Percentiles rank a stretch among this genome's conserved stretches.
Evolutionary conservation across 1,140 invertebrate species (phyloP).

Genomic region (Pectinophora gossypiella): DNA sequence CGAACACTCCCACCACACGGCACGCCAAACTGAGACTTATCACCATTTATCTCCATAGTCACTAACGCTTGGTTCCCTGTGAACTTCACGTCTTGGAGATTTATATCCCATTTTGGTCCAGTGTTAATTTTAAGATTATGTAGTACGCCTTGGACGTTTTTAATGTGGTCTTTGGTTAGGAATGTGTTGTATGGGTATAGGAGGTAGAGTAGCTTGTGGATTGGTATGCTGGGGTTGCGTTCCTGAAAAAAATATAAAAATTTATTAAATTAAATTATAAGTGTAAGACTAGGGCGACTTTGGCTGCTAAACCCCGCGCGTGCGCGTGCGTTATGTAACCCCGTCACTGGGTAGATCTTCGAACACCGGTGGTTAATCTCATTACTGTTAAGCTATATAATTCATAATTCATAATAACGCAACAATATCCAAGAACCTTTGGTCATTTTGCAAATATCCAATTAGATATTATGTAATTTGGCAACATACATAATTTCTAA

Average conservation of each 20-base stretch:
- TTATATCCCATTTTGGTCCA: slow-evolving; percentile 35
- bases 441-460: too few relatives aligned
- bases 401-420: too few relatives aligned
- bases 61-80: slow-evolving; percentile 44
- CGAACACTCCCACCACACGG: slow-evolving; percentile 42
- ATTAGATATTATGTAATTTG: too few relatives aligned
- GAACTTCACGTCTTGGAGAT: slow-evolving; percentile 39
- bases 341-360: too few relatives aligned
- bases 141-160: slow-evolving; percentile 82
- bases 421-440: too few relatives aligned
- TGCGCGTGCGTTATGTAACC: too few relatives aligned
- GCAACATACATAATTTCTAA: too few relatives aligned
- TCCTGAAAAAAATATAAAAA: slow-evolving; percentile 76
- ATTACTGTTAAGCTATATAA: too few relatives aligned
- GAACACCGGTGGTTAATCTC: too few relatives aligned
- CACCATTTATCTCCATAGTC: slow-evolving; percentile 49
- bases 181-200: slow-evolving; percentile 91
- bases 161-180: slow-evolving; percentile 82
- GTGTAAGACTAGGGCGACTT: too few relatives aligned
- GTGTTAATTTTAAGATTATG: slow-evolving; percentile 77
- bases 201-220: slow-evolving; percentile 81
- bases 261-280: background rate
- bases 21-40: slow-evolving; percentile 54
- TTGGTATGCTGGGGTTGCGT: slow-evolving; percentile 78
- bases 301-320: too few relatives aligned